Conservation (phyloP, 2,888 invertebrate species). For the Patella ulyssiponensis region DNA sequence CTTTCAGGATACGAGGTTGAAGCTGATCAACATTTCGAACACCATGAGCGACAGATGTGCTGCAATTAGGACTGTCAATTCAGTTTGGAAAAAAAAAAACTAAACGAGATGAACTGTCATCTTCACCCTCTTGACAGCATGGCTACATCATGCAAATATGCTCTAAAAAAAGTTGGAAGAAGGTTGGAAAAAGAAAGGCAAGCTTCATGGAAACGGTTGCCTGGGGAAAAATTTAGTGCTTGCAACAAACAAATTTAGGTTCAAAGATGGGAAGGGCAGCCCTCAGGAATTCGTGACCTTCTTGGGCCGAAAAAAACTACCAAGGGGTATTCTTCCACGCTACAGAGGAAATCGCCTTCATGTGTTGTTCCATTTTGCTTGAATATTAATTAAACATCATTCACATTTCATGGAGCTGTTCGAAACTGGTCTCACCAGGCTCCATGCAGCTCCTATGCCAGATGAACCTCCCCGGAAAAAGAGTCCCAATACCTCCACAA, state of each 20-base stretch:
- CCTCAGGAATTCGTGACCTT: no score
- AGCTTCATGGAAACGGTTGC: slow-evolving; percentile 35
- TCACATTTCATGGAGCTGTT: no score
- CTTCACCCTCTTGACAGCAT: no score
- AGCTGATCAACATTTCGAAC: slow-evolving; percentile 29
- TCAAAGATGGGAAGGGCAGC: no score
- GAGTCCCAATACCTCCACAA: no score
- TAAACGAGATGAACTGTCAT: slow-evolving; percentile 38
- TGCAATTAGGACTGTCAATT: slow-evolving; percentile 20
- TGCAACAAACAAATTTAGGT: slow-evolving; percentile 37
- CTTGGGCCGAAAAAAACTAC: slow-evolving; percentile 25
- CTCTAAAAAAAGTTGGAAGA: slow-evolving; percentile 20
- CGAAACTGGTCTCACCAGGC: no score
- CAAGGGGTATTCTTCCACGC: slow-evolving; percentile 33
- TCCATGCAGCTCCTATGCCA: no score
- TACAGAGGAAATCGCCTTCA: slow-evolving; percentile 39
- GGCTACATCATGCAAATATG: no score
- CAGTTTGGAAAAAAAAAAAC: slow-evolving; percentile 22
- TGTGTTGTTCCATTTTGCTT: slow-evolving; percentile 30
- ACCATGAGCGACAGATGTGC: slow-evolving; percentile 34
- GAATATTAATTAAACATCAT: no score
- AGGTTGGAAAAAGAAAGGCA: slow-evolving; percentile 21
- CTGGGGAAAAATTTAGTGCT: slow-evolving; percentile 38
- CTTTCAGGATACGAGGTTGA: slow-evolving; percentile 16
- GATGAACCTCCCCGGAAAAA: no score